Conservation (phyloP, 2,113 vertebrate genomes). For the Rallus limicola region DNA sequence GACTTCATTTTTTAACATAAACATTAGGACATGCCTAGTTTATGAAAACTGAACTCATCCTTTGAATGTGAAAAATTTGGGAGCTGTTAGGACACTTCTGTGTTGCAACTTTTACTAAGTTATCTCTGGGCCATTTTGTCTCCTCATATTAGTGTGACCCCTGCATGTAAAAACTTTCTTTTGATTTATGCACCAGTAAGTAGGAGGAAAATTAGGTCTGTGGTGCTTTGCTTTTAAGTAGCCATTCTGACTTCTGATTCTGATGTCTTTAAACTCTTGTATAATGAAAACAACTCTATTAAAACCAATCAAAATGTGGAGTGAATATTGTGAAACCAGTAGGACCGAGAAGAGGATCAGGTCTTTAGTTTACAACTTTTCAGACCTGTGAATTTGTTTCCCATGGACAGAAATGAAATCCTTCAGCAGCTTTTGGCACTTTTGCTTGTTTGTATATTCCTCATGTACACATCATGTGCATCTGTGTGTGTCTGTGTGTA, state of each 20-base stretch:
- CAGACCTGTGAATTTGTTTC: conserved; percentile 36
- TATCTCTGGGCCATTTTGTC: neutral
- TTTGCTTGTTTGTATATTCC: conserved; percentile 50
- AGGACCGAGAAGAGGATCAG: neutral
- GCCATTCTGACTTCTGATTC: neutral
- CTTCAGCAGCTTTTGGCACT: conserved; percentile 53
- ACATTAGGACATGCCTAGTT: neutral
- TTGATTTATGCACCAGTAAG: neutral
- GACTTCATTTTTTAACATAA: neutral
- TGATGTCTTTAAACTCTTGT: neutral
- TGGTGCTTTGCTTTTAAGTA: neutral
- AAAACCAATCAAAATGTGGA: neutral
- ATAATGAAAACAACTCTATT: neutral
- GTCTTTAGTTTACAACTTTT: conserved; percentile 22
- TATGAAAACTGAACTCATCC: neutral
- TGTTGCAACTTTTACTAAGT: neutral
- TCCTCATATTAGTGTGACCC: accelerated
- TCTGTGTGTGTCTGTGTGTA: conserved; percentile 56
- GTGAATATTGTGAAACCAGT: neutral
- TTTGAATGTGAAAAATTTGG: neutral
- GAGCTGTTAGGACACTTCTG: neutral
- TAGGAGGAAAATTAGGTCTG: neutral
- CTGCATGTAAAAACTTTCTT: neutral
- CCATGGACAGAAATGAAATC: conserved; percentile 2
- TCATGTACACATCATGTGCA: conserved; percentile 42